Percentiles rank a stretch among this genome's conserved stretches.
Evolutionary conservation across 2,113 vertebrate genomes (phyloP).

Genomic region (Phasianus colchicus): DNA sequence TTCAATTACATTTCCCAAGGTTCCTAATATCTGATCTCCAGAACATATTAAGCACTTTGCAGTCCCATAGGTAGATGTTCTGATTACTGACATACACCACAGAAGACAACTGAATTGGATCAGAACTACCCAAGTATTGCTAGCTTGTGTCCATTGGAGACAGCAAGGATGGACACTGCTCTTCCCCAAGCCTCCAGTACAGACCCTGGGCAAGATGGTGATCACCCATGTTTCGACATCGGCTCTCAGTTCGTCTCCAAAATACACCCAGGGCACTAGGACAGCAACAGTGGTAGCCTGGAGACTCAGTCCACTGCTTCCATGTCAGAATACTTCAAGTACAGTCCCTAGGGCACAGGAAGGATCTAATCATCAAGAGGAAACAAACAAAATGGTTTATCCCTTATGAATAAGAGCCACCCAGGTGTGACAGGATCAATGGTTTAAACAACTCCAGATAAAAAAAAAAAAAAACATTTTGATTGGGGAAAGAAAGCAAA

Average conservation of each 20-base stretch:
- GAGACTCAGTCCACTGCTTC: background rate
- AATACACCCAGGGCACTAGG: background rate
- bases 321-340: background rate
- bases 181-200: background rate
- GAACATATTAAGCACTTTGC: background rate
- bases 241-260: background rate
- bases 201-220: too few relatives aligned
- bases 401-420: background rate
- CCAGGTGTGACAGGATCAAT: background rate
- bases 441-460: background rate
- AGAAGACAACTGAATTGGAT: background rate
- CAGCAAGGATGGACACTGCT: background rate
- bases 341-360: rapidly evolving
- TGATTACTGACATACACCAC: rapidly evolving
- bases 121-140: background rate
- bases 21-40: background rate
- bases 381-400: background rate
- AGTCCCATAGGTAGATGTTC: background rate
- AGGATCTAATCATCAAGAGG: background rate
- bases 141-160: rapidly evolving
- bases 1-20: background rate
- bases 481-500: background rate
- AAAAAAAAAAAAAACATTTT: background rate
- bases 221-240: background rate
- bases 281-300: background rate